Evolutionary conservation across 1,140 invertebrate genomes (phyloP).

Genomic region (Papilio polyxenes): DNA sequence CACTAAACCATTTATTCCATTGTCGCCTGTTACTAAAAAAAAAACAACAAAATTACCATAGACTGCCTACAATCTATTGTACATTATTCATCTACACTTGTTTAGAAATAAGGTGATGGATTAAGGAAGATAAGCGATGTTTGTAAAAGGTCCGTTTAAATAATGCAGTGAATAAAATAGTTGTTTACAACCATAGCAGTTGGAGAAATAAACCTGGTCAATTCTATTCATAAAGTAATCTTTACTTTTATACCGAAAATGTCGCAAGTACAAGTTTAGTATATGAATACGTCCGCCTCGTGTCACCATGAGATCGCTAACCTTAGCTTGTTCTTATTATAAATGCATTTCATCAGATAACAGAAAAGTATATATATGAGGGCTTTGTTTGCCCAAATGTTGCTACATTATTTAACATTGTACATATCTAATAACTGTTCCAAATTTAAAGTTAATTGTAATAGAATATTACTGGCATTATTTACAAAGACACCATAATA

Average conservation of each 20-base stretch:
- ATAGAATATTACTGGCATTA: not conserved
- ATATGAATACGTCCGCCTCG: not conserved
- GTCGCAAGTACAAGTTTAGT: not conserved
- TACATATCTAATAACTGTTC: not conserved
- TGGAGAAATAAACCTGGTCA: no score
- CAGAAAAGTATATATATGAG: no score
- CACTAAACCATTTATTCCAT: not conserved
- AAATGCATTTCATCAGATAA: constrained; percentile 4
- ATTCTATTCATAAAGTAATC: not conserved
- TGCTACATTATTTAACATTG: no score
- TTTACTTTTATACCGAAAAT: not conserved
- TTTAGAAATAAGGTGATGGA: not conserved
- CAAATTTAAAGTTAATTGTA: not conserved
- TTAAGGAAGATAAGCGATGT: no score
- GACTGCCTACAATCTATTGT: not conserved
- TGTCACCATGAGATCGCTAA: not conserved
- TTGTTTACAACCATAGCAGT: no score
- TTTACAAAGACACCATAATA: not conserved
- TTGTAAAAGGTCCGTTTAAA: no score
- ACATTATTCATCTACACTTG: not conserved
- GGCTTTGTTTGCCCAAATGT: no score
- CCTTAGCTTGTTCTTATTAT: constrained; percentile 6
- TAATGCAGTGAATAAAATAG: not conserved
- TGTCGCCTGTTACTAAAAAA: not conserved
- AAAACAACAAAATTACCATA: not conserved